phyloP scores from a whole-genome alignment of 2,113 vertebrate genomes.

The Phalacrocorax carbo region DNA sequence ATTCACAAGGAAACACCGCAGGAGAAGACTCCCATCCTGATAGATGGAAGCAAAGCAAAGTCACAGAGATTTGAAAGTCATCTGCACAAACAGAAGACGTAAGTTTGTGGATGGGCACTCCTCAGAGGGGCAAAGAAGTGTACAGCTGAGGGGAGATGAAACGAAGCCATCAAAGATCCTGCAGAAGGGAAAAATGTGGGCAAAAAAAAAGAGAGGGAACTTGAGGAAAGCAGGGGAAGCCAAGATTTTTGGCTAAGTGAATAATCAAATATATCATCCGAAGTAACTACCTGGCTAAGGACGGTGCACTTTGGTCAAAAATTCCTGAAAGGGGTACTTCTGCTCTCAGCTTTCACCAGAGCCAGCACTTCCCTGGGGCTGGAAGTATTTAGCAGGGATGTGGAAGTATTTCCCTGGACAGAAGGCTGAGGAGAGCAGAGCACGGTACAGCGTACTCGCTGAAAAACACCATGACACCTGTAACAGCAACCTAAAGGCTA shows the following conservation, averaged over 20 bases:
- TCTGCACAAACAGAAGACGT: background rate
- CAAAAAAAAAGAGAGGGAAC: background rate
- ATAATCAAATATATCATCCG: background rate
- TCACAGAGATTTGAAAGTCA: background rate
- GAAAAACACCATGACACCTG: background rate
- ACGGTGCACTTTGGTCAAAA: background rate
- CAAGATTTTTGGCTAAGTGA: background rate
- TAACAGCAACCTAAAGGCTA: background rate
- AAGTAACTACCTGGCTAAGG: background rate
- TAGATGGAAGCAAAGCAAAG: background rate
- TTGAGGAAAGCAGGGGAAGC: background rate
- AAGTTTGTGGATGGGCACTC: background rate
- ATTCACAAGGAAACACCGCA: background rate
- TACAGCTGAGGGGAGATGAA: background rate
- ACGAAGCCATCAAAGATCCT: background rate
- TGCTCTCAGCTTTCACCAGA: background rate
- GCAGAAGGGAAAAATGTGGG: background rate
- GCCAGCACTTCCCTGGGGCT: background rate
- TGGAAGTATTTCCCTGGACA: background rate
- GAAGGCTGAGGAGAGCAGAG: background rate
- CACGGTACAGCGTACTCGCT: rapidly evolving
- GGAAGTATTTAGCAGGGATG: background rate
- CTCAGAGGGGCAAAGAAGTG: background rate
- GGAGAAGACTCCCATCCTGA: background rate
- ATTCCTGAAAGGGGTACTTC: background rate